Base-by-base conservation (phyloP, 2,888 invertebrate genomes). In the Rhimphoctona megacephalus region DNA sequence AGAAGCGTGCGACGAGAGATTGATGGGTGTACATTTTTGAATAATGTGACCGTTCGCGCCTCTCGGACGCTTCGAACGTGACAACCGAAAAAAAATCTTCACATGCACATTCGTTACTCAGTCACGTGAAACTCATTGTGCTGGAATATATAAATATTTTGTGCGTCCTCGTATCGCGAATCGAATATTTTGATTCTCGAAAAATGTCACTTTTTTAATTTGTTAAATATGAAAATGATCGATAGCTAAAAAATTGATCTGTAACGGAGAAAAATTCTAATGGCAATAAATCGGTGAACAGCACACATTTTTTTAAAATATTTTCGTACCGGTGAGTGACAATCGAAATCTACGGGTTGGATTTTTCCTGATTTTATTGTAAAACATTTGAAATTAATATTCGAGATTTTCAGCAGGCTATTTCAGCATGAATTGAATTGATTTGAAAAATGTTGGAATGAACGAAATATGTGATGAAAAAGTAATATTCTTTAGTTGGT, bases 21-120 rank as follows among this genome's bases (percentile, higher is more conserved):
- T 81, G 79, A 93, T 92, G 93, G 92, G 90, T 92, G 90, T 91
- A 92, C 92, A 91, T 92, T 93, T 82, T 93, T 91, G 90, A 92
- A 89, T 91, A 92, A 92, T 91, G 90, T 90, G 87, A 83, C 25
- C 82, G 89, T 92, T 92, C 90, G 89, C 92, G 90, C 91, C 91
- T 91, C 85, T 80, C 74, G 64, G 72, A 80, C 83, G 57, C 84
- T 78, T n/a, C 43, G 83, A 33, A 85, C 87, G 87, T 86, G 85
- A 85, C 86, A 49, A 72, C 61, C n/a, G 52, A n/a, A 76, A 22
- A 33, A 61, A 33, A 80, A 87, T 39, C 83, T 78, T 79, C 81
- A 81, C 76, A 72, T 49, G 33, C 46, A 66, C 85, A 77, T 73
- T 83, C 78, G 81, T 81, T 30, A 78, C 54, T 69, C 36, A 66